Conservation (phyloP, 2,113 vertebrate species). For the Leiothrix lutea region DNA sequence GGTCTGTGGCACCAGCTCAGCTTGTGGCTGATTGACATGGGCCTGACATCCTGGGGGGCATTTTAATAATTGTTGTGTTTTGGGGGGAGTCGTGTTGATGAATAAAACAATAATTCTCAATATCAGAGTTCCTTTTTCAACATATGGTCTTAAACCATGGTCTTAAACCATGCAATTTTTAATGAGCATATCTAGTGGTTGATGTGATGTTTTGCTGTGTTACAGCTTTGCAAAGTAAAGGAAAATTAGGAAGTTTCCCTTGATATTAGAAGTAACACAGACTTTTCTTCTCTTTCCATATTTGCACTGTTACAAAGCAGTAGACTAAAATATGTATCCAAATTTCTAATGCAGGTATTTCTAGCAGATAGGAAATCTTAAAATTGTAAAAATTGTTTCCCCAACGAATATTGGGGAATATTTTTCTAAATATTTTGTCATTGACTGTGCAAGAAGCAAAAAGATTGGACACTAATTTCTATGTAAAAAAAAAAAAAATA, state of each 20-base stretch:
- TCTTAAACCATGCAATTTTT: neutral
- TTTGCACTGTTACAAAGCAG: neutral
- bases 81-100: neutral
- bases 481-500: rapidly evolving
- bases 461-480: neutral
- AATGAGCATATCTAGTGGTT: neutral
- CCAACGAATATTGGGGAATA: neutral
- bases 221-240: neutral
- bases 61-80: neutral
- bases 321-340: neutral
- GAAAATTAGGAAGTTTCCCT: neutral
- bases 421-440: neutral
- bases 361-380: neutral
- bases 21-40: neutral
- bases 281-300: neutral
- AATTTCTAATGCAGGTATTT: neutral
- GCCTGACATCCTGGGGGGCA: neutral
- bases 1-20: neutral
- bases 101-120: neutral
- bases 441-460: neutral
- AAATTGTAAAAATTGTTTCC: neutral
- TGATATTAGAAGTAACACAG: neutral
- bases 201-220: neutral
- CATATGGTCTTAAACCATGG: too few relatives aligned
- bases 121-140: neutral